phyloP scores from a whole-genome alignment of 2,113 vertebrate species.

The Xiphorhynchus elegans region DNA sequence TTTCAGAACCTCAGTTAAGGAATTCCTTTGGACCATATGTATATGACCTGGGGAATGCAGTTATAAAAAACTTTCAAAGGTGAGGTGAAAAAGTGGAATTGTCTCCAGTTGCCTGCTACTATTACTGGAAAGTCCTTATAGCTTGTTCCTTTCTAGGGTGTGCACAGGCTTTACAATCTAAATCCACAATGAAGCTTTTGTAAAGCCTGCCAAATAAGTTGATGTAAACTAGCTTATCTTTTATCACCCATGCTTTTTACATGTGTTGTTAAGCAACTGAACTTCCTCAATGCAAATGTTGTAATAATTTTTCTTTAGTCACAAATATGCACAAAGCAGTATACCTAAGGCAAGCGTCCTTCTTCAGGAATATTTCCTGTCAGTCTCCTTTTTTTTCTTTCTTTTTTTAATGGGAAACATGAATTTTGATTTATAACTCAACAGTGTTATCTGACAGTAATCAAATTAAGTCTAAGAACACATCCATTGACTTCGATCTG shows the following conservation, averaged over 20 bases:
- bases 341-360: not conserved
- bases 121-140: not conserved
- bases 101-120: not conserved
- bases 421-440: not conserved
- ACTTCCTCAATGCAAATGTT: slow-evolving; percentile 5
- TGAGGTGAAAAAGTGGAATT: not conserved
- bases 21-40: not conserved
- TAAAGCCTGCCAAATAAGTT: not conserved
- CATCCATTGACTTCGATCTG: not conserved
- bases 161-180: not conserved
- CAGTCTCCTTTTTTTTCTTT: not conserved
- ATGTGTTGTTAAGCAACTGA: not conserved
- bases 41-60: not conserved
- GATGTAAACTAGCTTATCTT: not conserved
- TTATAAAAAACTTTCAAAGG: not conserved
- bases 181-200: slow-evolving; percentile 1
- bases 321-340: not conserved
- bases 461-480: not conserved
- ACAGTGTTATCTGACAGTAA: not conserved
- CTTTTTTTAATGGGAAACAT: not conserved
- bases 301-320: not conserved
- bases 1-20: not conserved
- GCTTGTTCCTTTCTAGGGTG: not conserved
- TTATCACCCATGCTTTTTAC: not conserved
- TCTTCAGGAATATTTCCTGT: not conserved